Evolutionary conservation across 2,797 vertebrate genomes (phyloP), one percentile per base, ranked within the genome.

Genomic region (Ctenochaetus hawaiiensis): DNA sequence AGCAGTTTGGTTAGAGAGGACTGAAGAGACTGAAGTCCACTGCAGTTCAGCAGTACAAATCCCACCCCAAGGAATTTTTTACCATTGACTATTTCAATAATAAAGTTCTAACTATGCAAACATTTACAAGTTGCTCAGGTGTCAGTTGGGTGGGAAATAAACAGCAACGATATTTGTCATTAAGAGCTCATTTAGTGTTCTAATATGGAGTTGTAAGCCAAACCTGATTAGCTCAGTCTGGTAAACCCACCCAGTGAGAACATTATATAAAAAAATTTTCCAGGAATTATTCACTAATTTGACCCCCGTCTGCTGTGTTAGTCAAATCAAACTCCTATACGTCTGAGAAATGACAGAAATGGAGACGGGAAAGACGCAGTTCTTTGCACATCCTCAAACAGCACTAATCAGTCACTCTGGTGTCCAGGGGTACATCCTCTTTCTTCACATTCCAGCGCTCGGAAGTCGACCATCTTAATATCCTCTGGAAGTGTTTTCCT

Each of bases 321-420:
- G 26, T 17, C 41, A 48, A 57, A 49, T 61, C 22, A 17, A 52
- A 56, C 18, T 34, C 62, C 43, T 8, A 51, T 58, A 12, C 5
- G 4, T 30, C n/a, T 45, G 6, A n/a, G 23, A 65, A 69, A 60
- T 12, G 16, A 43, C 30, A 64, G 68, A 20, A 57, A 34, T 4
- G 0, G 0, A 48, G 11, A 9, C 51, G 5, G 22, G 56, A 63
- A 70, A 45, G 34, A 12, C 59, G 8, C 9, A 0, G 22, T 43
- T 60, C 20, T 75, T 57, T 22, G 57, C 62, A 77, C 52, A 59
- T 78, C 53, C 48, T 23, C 57, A 72, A 77, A 81, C 75, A 80
- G 59, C 30, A 69, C 45, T 57, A 71, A 73, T 75, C 56, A 60
- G 9, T 48, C 26, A n/a, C 44, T 47, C 57, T 58, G 56, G 34